These are phyloP conservation scores for Anolis apletophallus DNA, from an alignment of 2,797 vertebrate species.

Conservation along the genomic window DNA sequence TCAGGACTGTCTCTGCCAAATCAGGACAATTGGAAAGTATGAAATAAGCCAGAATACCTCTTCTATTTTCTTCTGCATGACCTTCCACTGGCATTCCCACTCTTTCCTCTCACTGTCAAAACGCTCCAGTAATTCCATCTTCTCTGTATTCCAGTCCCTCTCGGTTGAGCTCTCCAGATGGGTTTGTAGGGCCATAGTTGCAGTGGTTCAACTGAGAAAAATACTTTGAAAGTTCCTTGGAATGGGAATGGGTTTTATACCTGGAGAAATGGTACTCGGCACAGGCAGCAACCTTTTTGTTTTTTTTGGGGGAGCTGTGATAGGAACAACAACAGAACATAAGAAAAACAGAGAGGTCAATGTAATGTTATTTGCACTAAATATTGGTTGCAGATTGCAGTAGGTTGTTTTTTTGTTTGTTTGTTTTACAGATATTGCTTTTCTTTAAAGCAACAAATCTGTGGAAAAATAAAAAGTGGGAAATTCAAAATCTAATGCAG, in stretches of 20 bases:
- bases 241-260: constrained; percentile 67
- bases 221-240: constrained; percentile 76
- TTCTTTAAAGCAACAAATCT: constrained; percentile 14
- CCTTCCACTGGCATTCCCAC: constrained; percentile 95
- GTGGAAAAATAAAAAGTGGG: constrained; percentile 22
- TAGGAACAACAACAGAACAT: constrained; percentile 57
- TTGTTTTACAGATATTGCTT: accelerated
- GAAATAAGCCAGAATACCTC: constrained; percentile 81
- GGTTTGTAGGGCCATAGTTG: constrained; percentile 89
- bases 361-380: constrained; percentile 11
- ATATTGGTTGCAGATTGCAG: constrained; percentile 2
- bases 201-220: constrained; percentile 77
- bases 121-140: constrained; percentile 91
- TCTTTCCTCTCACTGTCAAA: constrained; percentile 95
- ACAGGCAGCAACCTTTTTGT: constrained; percentile 79
- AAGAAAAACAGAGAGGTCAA: constrained; percentile 4
- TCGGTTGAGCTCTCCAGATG: constrained; percentile 86
- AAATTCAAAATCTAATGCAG: neutral
- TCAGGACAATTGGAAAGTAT: too few relatives aligned
- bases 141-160: constrained; percentile 90
- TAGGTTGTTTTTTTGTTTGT: too few relatives aligned
- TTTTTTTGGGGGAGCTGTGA: accelerated
- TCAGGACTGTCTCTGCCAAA: too few relatives aligned
- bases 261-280: constrained; percentile 72
- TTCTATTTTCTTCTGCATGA: constrained; percentile 97